Base-by-base conservation (phyloP, 2,888 invertebrate species). In the Cerastis leucographa region DNA sequence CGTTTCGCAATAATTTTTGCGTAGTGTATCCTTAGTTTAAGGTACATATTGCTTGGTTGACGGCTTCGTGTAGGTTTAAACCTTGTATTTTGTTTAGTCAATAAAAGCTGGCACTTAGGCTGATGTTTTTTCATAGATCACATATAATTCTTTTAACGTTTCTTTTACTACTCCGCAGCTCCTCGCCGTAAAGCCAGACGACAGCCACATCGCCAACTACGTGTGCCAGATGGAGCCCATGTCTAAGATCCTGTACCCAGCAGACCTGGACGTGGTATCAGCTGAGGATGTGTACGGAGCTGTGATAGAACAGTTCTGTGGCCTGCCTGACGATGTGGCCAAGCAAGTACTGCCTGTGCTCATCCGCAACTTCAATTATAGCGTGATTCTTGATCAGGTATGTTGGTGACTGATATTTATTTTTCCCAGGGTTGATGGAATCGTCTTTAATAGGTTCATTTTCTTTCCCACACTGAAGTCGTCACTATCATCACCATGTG, bases 231-330 rank as follows among this genome's bases (percentile, higher is more conserved):
- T 91, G 42, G 94, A 95, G 12, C 73, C 86, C 56, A 91, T 96
- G 92, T 88, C 93, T 0, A 77, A 83, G 22, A 92, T 95, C 11
- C 64, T 96, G 3, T 49, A 86, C 0, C 95, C 95, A 0, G 85
- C 85, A 0, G 78, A 91, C 65, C 82, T 93, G 29, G 93, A 91
- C 77, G 92, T 91, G 75, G 94, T 94, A 54, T 90, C 93, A 0
- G 80, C 87, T 0, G 95, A 94, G 1, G 95, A 95, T 71, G 94
- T 95, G 25, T 89, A 90, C 35, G 94, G 90, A 0, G 95, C 95
- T 19, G 92, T 97, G n/a, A 91, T 93, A 8, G 93, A 94, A 0
- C 95, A 96, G 89, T 94, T 97, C 88, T 97, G 97, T 66, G 93
- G 91, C 0, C 83, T 97, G n/a, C 84, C 89, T 2, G 96, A 97